Evolutionary conservation across 2,888 invertebrate species (phyloP).

Genomic region (Ephialtes manifestator): DNA sequence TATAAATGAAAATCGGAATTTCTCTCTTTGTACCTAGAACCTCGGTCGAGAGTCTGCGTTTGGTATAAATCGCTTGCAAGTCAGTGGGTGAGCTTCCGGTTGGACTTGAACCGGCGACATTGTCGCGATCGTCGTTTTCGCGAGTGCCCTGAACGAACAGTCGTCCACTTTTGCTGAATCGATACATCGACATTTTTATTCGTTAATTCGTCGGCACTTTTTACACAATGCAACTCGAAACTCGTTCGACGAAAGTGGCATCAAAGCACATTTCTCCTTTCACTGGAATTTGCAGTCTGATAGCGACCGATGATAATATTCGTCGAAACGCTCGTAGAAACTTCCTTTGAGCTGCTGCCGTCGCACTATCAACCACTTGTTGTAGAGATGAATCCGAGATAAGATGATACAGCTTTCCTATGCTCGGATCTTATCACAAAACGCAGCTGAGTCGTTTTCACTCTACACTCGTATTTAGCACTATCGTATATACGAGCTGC

Average conservation of each 20-base stretch:
- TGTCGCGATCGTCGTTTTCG: constrained; percentile 88
- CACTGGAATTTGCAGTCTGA: not conserved
- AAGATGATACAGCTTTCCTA: constrained; percentile 37
- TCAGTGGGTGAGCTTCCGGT: constrained; percentile 84
- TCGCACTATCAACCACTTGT: constrained; percentile 58
- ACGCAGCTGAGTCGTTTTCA: constrained; percentile 5
- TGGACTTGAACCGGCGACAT: constrained; percentile 82
- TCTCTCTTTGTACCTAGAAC: constrained; percentile 89
- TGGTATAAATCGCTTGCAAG: constrained; percentile 93
- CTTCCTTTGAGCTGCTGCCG: not conserved
- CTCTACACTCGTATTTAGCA: not conserved
- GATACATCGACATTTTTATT: constrained; percentile 90
- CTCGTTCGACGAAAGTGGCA: not conserved
- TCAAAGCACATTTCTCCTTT: constrained; percentile 40
- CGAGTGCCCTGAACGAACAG: constrained; percentile 92
- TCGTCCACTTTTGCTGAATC: constrained; percentile 92
- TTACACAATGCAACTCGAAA: constrained; percentile 9
- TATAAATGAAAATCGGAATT: not conserved
- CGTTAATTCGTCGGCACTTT: constrained; percentile 18
- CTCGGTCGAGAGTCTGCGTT: constrained; percentile 94
- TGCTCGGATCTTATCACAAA: constrained; percentile 50
- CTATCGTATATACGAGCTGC: constrained; percentile 11
- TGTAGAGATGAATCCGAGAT: constrained; percentile 33
- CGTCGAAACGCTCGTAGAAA: constrained; percentile 1
- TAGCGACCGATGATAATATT: not conserved